Base-by-base conservation (phyloP, 2,113 vertebrate species). In the Dipodomys merriami region DNA sequence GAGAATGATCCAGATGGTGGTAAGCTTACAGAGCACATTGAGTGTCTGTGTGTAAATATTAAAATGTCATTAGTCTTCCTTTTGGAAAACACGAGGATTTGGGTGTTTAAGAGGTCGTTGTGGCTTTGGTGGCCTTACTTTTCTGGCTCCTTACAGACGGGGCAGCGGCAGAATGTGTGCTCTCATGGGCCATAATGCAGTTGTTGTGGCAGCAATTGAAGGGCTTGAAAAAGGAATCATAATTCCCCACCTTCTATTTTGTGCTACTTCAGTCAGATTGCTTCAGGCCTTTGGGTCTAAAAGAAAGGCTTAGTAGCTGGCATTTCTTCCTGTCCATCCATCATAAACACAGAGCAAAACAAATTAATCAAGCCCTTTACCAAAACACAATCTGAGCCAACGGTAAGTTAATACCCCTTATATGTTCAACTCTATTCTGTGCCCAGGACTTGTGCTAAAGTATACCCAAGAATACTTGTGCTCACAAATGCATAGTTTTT, bases 81-180 rank as follows among this genome's bases (percentile, higher is more conserved):
- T 93, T 80, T 83, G 57, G 78, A 94, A 94, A 77, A 22, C 22
- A 67, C 18, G 85, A 92, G 33, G 30, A 92, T 91, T n/a, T 85
- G 57, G 5, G 39, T 82, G 16, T 93, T 92, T 89, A 65, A 81
- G 73, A 46, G 71, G 39, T 93, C 35, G 39, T 1, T 13, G 6
- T 1, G 27, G 33, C 30, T 87, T 80, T 64, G 44, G 65, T 86
- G 39, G 46, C 39, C 90, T 77, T 94, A 68, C 8, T 30, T 90
- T 78, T 86, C 53, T 68, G 80, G 18, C 18, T 92, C 20, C 64
- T 89, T 44, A 49, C 22, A 25, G 33, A 81, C 74, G 18, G 77
- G 27, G 49, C 35, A 79, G 2, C 86, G 0, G 0, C 65, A 57
- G 81, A 25, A 71, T 53, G 65, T 33, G 35, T 81, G 69, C 7